Evolutionary conservation across 2,888 invertebrate genomes (phyloP), one percentile per base, ranked within the genome.

Genomic region (Dinocampus coccinellae): DNA sequence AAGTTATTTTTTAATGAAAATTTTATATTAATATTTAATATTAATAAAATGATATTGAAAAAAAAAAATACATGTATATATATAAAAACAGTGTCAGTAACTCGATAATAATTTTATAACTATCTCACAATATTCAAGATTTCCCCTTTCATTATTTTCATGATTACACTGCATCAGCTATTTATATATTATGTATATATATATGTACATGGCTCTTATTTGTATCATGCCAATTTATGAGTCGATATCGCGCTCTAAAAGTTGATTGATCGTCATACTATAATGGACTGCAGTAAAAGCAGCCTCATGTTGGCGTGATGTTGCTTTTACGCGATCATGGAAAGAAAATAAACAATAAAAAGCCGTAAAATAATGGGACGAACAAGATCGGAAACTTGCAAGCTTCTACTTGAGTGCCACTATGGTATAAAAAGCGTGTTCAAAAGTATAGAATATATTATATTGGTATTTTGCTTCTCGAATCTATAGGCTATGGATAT

Each of bases 391-490:
- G 70, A 67, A 77, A 76, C 70, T 76, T 76, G 67, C 64, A 69
- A 75, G 70, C 72, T 74, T 74, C 24, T 52, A 76, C 74, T 76
- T 77, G 76, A 79, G 79, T 79, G 79, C 76, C 78, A 76, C 73
- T 76, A 76, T 79, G 57, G 57, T 36, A 39, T n/a, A 66, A 57
- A 66, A 16, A n/a, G 55, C 36, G 55, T 57, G 57, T 42, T 57
- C 13, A 22, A 20, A 9, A 57, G 22, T 55, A 3, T 24, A 62
- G 29, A n/a, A 42, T 36, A 47, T 16, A 7, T n/a, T 3, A 16
- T 20, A 47, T 47, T 16, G 58, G 68, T 68, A 66, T 57, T n/a
- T n/a, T 66, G 33, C 26, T 71, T 53, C 57, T 29, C 55, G 52
- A 60, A 62, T 20, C 61, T 47, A 7, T 16, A 7, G 20, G 16